These are phyloP conservation scores for Hylaeus volcanicus DNA, from an alignment of 1,140 invertebrate species.

Conservation along the genomic window DNA sequence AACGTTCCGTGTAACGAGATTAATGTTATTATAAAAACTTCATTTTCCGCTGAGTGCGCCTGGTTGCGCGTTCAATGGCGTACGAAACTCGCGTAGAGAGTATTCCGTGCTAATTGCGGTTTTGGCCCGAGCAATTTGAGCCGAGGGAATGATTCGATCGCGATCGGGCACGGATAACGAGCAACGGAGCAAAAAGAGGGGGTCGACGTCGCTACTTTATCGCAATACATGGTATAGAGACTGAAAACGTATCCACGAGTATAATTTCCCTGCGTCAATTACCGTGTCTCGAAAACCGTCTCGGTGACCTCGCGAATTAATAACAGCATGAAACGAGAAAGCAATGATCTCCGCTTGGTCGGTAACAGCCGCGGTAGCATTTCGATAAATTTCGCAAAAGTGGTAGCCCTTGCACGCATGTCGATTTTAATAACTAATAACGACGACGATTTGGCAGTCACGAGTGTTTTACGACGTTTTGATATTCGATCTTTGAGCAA, in stretches of 20 bases:
- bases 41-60: neutral
- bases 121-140: constrained; percentile 26
- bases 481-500: too few species aligned
- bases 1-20: neutral
- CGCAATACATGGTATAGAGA: neutral
- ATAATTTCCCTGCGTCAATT: constrained; percentile 12
- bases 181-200: neutral
- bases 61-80: neutral
- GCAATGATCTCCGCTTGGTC: constrained; percentile 4
- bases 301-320: constrained; percentile 27
- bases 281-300: neutral
- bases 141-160: constrained; percentile 1
- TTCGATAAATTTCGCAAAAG: constrained; percentile 51
- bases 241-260: neutral
- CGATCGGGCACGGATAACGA: constrained; percentile 28
- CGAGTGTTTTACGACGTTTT: too few species aligned
- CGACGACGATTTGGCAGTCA: too few species aligned
- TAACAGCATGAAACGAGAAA: constrained; percentile 51
- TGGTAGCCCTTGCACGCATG: neutral
- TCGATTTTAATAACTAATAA: too few species aligned
- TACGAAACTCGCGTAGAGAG: neutral
- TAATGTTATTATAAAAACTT: neutral
- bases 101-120: constrained; percentile 29
- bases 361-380: constrained; percentile 6
- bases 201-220: neutral